Conservation (phyloP, 1,140 invertebrate genomes). For the Heliconius eleuchia region DNA sequence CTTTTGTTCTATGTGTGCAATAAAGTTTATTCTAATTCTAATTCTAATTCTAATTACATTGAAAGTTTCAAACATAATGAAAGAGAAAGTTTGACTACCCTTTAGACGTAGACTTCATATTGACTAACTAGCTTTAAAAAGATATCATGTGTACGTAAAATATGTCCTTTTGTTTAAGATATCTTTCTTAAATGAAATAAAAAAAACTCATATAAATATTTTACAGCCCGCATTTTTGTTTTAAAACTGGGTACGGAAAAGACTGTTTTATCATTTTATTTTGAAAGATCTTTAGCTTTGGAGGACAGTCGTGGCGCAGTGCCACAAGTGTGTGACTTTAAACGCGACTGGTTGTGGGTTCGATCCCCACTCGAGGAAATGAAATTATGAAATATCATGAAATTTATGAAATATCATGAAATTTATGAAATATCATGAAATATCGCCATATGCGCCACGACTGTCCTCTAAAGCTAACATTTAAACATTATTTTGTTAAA, state of each 20-base stretch:
- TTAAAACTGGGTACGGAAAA: background rate
- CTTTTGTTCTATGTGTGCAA: no score
- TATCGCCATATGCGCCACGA: no score
- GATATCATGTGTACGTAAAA: background rate
- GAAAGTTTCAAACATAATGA: background rate
- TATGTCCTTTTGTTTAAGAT: background rate
- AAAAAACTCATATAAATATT: background rate
- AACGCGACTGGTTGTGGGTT: no score
- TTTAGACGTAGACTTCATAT: background rate
- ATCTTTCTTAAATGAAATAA: background rate
- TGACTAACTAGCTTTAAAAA: background rate
- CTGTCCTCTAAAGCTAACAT: no score
- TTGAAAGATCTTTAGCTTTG: background rate
- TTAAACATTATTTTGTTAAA: no score
- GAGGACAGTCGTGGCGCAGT: no score
- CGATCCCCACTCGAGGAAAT: no score
- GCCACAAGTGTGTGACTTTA: no score
- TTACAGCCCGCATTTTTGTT: background rate
- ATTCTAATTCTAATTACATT: background rate
- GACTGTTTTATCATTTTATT: background rate
- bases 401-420: no score
- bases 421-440: no score
- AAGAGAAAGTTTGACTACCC: background rate
- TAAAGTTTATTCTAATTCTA: no score
- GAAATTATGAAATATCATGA: no score